Evolutionary conservation across 2,113 vertebrate species (phyloP).

Genomic region (Cyprinodon tularosa): DNA sequence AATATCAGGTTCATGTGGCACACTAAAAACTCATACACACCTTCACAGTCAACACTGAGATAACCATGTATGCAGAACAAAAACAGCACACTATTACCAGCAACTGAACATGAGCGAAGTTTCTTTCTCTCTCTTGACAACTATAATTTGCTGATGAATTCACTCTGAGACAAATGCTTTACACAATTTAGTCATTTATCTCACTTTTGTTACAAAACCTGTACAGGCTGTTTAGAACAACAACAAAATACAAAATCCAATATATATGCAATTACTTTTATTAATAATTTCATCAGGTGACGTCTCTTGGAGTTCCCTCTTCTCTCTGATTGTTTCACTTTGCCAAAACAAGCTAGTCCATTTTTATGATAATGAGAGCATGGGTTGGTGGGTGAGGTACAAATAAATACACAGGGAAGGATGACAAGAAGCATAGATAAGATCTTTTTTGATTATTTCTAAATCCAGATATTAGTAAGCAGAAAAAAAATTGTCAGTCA

Average conservation of each 20-base stretch:
- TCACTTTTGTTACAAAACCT: slow-evolving; percentile 79
- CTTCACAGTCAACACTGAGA: slow-evolving; percentile 26
- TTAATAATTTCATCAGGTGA: slow-evolving; percentile 66
- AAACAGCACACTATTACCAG: background rate
- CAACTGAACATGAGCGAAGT: slow-evolving; percentile 1
- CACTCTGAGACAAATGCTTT: slow-evolving; percentile 60
- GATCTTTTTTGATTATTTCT: slow-evolving; percentile 68
- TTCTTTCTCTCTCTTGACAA: slow-evolving; percentile 5
- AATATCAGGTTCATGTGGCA: slow-evolving; percentile 28
- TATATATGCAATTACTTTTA: slow-evolving; percentile 71
- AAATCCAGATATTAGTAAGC: slow-evolving; percentile 75
- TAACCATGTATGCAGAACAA: slow-evolving; percentile 21
- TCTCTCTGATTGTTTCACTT: slow-evolving; percentile 72
- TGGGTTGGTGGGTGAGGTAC: slow-evolving; percentile 54
- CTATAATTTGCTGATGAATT: slow-evolving; percentile 22
- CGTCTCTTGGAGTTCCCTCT: slow-evolving; percentile 63
- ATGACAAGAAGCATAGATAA: slow-evolving; percentile 69
- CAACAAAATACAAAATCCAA: slow-evolving; percentile 81
- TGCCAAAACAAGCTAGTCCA: slow-evolving; percentile 57
- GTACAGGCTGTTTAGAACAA: slow-evolving; percentile 82
- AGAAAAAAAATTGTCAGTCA: slow-evolving; percentile 68
- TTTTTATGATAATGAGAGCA: slow-evolving; percentile 37
- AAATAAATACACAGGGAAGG: slow-evolving; percentile 79
- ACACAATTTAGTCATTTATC: slow-evolving; percentile 74
- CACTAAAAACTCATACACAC: slow-evolving; percentile 33